phyloP scores from a whole-genome alignment of 2,113 vertebrate species.

The Emydocephalus ijimae region DNA sequence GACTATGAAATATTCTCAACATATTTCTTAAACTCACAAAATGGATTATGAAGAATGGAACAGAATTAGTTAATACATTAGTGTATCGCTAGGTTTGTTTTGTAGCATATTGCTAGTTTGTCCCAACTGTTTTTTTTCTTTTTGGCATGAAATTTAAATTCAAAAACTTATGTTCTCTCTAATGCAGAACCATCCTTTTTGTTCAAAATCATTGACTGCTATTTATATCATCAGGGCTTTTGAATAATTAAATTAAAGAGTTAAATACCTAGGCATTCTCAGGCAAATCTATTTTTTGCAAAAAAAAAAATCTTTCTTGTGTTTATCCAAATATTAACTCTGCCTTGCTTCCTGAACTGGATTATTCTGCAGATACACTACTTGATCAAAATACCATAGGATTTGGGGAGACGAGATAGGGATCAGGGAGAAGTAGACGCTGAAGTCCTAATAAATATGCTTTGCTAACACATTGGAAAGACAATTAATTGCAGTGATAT shows the following conservation, averaged over 20 bases:
- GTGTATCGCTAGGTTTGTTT: background rate
- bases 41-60: background rate
- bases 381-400: background rate
- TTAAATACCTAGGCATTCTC: background rate
- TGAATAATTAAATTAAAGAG: background rate
- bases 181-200: background rate
- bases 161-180: background rate
- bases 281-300: background rate
- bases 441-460: too few species aligned
- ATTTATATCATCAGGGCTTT: background rate
- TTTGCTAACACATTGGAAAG: too few species aligned
- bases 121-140: background rate
- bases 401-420: background rate
- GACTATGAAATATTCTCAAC: background rate
- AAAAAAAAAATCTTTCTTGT: background rate
- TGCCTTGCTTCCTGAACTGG: background rate
- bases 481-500: too few species aligned
- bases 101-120: background rate
- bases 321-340: background rate
- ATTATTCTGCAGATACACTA: background rate
- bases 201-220: background rate
- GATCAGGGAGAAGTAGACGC: too few species aligned
- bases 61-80: background rate
- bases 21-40: background rate
- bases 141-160: background rate